Percentiles rank a stretch among this genome's conserved stretches.
Conservation (phyloP, 2,888 invertebrate genomes). For the Dromius quadrimaculatus region DNA sequence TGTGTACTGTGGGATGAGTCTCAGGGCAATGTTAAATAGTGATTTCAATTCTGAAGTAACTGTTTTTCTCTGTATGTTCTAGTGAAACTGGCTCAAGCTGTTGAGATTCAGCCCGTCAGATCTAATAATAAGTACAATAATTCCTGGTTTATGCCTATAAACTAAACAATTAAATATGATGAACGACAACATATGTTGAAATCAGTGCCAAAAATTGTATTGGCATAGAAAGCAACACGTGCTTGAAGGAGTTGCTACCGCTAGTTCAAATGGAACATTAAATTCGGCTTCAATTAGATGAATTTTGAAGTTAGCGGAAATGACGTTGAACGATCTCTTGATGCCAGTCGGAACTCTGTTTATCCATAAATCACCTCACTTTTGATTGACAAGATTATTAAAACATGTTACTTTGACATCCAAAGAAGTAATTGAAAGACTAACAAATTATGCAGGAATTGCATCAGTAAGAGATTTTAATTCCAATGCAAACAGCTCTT, state of each 20-base stretch:
- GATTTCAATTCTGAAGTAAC: too few relatives aligned
- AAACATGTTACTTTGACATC: not conserved
- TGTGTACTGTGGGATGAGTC: too few relatives aligned
- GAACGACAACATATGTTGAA: constrained; percentile 39
- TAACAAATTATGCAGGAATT: too few relatives aligned
- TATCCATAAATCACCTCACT: not conserved
- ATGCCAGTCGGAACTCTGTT: not conserved
- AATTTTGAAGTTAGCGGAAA: constrained; percentile 14
- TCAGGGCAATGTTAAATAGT: too few relatives aligned
- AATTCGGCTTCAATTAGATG: constrained; percentile 35
- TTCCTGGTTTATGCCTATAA: constrained; percentile 38
- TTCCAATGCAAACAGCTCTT: too few relatives aligned
- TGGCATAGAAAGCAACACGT: constrained; percentile 32
- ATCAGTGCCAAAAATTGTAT: constrained; percentile 40
- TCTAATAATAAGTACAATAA: constrained; percentile 38
- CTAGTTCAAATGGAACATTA: constrained; percentile 40
- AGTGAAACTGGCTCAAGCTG: too few relatives aligned
- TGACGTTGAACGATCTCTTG: not conserved
- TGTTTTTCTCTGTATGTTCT: too few relatives aligned
- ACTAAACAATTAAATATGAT: constrained; percentile 49
- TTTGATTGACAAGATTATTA: not conserved
- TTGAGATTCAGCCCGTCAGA: not conserved
- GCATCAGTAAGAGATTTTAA: too few relatives aligned
- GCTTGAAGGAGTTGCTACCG: not conserved
- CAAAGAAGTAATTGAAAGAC: too few relatives aligned